Evolutionary conservation across 2,888 invertebrate genomes (phyloP), one percentile per base, ranked within the genome.

Genomic region (Euphydryas editha): DNA sequence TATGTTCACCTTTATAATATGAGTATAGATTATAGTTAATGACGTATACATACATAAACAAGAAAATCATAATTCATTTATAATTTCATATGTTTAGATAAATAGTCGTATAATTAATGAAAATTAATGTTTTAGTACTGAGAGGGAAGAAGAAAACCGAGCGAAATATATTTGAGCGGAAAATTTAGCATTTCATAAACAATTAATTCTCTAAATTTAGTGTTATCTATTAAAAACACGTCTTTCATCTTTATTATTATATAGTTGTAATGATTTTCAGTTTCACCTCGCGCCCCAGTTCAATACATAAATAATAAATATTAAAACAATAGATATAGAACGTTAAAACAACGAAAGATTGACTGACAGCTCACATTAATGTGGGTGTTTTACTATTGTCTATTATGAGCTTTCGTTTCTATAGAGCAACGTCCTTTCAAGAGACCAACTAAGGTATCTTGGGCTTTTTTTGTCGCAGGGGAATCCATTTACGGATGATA

Each of bases 301-400:
- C n/a, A 17, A 54, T 17, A 54, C 36, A 54, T 11, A 54, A 54
- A 59, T 57, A 57, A 66, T 60, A 59, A 59, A 57, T 62, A 63
- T 56, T 63, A 58, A 49, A 18, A 51, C 49, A 66, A 15, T 57
- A 21, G 51, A 59, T 66, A 66, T 69, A 69, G 54, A 51, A 51
- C 49, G 39, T 46, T n/a, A 30, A 57, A 20, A 15, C 4, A 30
- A 39, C 39, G 69, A 69, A 60, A 63, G 69, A 63, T 63, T 66
- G 66, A 69, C 69, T 24, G 68, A 68, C 68, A 39, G 51, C 58
- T 20, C 11, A 56, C 59, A 44, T 67, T 59, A 59, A 63, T 47
- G 65, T 56, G 46, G 61, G 58, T n/a, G 65, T 15, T n/a, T 61
- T 57, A 36, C 24, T 46, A 46, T 59, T 59, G 36, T 54, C 24